Conservation (phyloP, 2,113 vertebrate genomes). For the Tachysurus vachellii region DNA sequence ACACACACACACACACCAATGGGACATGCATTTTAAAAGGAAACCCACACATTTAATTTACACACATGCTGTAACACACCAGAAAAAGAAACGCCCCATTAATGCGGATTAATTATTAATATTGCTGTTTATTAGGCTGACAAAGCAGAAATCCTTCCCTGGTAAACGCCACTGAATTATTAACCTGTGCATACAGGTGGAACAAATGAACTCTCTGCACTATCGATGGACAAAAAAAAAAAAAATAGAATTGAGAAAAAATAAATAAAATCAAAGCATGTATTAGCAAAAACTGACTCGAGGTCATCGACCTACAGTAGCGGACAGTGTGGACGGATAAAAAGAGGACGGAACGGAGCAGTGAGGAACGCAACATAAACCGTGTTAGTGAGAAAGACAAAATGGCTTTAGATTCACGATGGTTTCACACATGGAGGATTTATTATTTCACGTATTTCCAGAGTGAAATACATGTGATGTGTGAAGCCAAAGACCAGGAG, state of each 20-base stretch:
- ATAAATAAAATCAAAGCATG: too few species aligned
- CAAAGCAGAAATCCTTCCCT: background rate
- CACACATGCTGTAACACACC: background rate
- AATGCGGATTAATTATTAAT: slow-evolving; percentile 6
- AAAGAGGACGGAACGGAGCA: too few species aligned
- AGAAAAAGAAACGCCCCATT: background rate
- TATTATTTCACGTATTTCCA: too few species aligned
- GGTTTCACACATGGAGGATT: background rate
- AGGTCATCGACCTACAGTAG: too few species aligned
- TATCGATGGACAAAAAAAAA: background rate
- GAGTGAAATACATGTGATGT: too few species aligned
- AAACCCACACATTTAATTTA: background rate
- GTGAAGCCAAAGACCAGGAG: too few species aligned
- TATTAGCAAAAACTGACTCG: too few species aligned
- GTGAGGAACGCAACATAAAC: background rate
- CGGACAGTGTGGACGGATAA: background rate
- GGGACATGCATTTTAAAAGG: background rate
- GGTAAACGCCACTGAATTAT: slow-evolving; percentile 1
- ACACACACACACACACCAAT: slow-evolving; percentile 8
- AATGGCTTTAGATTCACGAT: background rate
- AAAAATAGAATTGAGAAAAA: background rate
- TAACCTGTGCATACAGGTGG: background rate
- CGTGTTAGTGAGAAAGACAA: background rate
- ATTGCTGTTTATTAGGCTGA: background rate
- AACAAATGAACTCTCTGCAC: background rate